Evolutionary conservation across 2,113 vertebrate species (phyloP).

Genomic region (Puffinus mauretanicus): DNA sequence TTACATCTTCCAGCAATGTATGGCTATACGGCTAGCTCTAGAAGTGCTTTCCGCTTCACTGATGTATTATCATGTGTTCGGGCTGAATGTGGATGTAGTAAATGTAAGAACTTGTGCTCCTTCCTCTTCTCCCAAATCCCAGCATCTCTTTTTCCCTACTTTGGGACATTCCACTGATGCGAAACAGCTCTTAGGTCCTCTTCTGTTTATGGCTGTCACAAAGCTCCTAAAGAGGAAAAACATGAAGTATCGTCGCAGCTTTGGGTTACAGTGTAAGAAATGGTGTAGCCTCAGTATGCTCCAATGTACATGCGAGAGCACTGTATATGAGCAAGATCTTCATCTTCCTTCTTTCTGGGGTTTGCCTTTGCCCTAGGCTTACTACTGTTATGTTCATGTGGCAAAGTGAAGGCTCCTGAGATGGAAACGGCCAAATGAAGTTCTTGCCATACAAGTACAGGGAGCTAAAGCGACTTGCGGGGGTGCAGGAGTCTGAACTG

Average conservation of each 20-base stretch:
- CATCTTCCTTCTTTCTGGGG: neutral
- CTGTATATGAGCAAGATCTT: neutral
- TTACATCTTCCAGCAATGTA: neutral
- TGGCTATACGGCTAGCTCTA: neutral
- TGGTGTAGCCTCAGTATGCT: neutral
- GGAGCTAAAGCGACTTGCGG: neutral
- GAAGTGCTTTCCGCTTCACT: neutral
- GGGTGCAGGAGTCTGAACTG: neutral
- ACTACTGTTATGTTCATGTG: rapidly evolving
- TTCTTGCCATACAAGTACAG: neutral
- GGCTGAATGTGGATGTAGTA: neutral
- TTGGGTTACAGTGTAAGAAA: neutral
- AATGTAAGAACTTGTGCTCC: neutral
- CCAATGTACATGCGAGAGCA: neutral
- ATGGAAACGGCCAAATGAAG: neutral
- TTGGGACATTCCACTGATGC: neutral
- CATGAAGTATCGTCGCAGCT: neutral
- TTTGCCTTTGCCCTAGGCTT: neutral
- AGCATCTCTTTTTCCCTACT: neutral
- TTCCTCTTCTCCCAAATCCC: neutral
- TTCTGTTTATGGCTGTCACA: neutral
- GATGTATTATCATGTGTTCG: rapidly evolving
- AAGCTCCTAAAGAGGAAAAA: neutral
- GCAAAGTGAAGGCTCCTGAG: neutral
- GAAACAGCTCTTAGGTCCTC: neutral